Evolutionary conservation across 1,140 invertebrate species (phyloP).

Genomic region (Drosophila hydei): DNA sequence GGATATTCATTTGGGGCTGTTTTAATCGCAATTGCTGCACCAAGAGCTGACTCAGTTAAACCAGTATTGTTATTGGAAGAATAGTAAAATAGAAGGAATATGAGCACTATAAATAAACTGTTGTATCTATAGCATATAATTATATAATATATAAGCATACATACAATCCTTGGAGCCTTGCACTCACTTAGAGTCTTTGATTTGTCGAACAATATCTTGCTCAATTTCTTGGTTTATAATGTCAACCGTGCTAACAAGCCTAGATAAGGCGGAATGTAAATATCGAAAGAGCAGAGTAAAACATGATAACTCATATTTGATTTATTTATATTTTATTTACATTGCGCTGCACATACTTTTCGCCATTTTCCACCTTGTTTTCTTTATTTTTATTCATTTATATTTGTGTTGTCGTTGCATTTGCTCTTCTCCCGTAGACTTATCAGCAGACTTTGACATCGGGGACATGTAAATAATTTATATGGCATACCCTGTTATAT

Average conservation of each 20-base stretch:
- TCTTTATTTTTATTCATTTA: constrained; percentile 32
- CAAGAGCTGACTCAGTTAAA: too few species aligned
- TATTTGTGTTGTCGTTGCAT: constrained; percentile 34
- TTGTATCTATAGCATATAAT: too few species aligned
- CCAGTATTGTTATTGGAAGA: too few species aligned
- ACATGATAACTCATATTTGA: constrained; percentile 64
- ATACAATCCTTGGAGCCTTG: too few species aligned
- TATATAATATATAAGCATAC: too few species aligned
- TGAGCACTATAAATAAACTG: too few species aligned
- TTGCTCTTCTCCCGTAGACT: constrained; percentile 35
- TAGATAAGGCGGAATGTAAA: constrained; percentile 22
- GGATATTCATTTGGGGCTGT: background rate
- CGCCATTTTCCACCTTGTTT: constrained; percentile 21
- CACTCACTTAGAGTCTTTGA: too few species aligned
- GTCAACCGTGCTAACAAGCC: constrained; percentile 10
- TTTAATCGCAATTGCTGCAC: constrained; percentile 14
- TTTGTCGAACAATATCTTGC: background rate
- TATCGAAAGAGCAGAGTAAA: constrained; percentile 16
- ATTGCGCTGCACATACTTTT: constrained; percentile 54
- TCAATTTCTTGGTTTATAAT: background rate
- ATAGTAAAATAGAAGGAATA: too few species aligned
- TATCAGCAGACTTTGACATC: constrained; percentile 80
- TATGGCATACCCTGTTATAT: constrained; percentile 77
- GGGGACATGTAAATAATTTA: constrained; percentile 82
- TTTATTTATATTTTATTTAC: constrained; percentile 70